These are phyloP conservation scores for Noctua pronuba DNA, from an alignment of 2,888 invertebrate genomes.

Conservation along the genomic window DNA sequence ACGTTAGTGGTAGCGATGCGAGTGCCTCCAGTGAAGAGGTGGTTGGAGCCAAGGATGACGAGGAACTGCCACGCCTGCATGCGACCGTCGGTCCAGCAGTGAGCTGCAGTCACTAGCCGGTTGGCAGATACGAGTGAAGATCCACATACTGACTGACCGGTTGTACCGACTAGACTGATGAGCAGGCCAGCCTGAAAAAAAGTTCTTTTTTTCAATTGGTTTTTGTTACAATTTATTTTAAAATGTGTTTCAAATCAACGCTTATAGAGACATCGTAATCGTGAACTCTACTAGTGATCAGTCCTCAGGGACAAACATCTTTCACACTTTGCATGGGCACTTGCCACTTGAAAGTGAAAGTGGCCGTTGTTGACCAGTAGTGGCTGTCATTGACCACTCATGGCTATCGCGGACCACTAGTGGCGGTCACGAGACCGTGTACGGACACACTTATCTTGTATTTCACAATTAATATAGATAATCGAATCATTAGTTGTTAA, in stretches of 20 bases:
- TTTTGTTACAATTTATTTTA: neutral
- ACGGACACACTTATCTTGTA: neutral
- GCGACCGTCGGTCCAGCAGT: conserved; percentile 79
- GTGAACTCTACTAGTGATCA: neutral
- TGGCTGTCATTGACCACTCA: neutral
- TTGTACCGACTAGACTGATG: conserved; percentile 70
- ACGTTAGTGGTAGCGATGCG: conserved; percentile 73
- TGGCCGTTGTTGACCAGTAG: neutral
- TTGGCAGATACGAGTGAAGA: conserved; percentile 72
- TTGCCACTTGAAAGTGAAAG: neutral
- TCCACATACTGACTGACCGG: conserved; percentile 78
- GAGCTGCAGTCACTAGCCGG: conserved; percentile 80
- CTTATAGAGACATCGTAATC: neutral
- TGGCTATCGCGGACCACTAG: neutral
- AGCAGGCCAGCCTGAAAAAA: conserved; percentile 75
- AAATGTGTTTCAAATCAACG: neutral
- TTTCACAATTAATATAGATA: too few relatives aligned
- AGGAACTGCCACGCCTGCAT: conserved; percentile 73
- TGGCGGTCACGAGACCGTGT: neutral
- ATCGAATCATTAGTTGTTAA: neutral
- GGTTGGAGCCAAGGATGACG: conserved; percentile 77
- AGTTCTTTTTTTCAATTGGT: too few relatives aligned
- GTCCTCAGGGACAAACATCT: neutral
- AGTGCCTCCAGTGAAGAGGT: conserved; percentile 76
- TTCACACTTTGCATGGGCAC: neutral